These are phyloP conservation scores for Gasteruption jaculator DNA, from an alignment of 2,888 invertebrate genomes.

Conservation along the genomic window DNA sequence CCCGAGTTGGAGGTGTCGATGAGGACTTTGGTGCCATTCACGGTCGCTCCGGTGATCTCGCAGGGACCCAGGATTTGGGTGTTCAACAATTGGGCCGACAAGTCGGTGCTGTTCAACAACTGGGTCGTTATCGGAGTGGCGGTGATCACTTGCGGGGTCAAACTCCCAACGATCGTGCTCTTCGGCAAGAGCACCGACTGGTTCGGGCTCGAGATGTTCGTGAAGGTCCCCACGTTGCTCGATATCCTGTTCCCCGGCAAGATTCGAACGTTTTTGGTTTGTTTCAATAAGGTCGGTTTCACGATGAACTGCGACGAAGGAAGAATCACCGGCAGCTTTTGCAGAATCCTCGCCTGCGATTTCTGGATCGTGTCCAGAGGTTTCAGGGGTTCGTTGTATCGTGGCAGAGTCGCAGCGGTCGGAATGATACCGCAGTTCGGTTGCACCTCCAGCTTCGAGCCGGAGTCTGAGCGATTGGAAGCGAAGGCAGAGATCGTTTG, in stretches of 20 bases:
- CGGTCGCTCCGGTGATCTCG: slow-evolving; percentile 28
- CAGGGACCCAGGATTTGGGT: slow-evolving; percentile 30
- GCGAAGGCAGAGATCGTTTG: too few species aligned
- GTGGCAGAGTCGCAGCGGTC: too few species aligned
- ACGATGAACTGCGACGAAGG: slow-evolving; percentile 42
- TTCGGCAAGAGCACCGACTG: slow-evolving; percentile 41
- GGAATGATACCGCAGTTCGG: too few species aligned
- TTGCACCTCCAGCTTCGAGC: too few species aligned
- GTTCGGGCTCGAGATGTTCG: slow-evolving; percentile 26
- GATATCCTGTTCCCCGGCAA: slow-evolving; percentile 28
- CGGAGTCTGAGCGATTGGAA: too few species aligned
- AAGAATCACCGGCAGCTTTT: slow-evolving; percentile 35
- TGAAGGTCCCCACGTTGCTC: slow-evolving; percentile 20
- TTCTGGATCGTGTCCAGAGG: slow-evolving; percentile 21
- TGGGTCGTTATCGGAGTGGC: slow-evolving; percentile 36
- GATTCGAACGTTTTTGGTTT: slow-evolving; percentile 36
- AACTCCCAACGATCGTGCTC: slow-evolving; percentile 32
- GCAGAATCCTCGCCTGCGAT: slow-evolving; percentile 35
- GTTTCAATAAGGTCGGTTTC: slow-evolving; percentile 38
- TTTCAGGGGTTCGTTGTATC: too few species aligned
- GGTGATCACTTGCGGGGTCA: slow-evolving; percentile 37
- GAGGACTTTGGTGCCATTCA: slow-evolving; percentile 20
- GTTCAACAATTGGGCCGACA: slow-evolving; percentile 33
- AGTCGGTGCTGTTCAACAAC: slow-evolving; percentile 29
- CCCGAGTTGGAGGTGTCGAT: slow-evolving; percentile 22